Conservation (phyloP, 2,888 invertebrate species). For the Odontothrips loti region DNA sequence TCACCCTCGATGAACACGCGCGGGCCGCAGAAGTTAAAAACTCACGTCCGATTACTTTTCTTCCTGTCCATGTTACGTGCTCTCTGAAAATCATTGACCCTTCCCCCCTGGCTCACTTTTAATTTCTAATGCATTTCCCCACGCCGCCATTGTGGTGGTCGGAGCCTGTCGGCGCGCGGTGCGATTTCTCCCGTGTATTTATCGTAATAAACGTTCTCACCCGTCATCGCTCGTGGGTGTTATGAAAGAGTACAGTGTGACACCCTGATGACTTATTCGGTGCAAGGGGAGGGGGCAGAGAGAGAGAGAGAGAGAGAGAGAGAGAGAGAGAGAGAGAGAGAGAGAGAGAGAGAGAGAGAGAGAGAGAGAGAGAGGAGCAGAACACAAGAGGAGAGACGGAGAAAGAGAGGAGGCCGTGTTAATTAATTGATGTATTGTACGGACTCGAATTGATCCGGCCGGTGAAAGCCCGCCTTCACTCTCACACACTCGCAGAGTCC, state of each 20-base stretch:
- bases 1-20: too few species aligned
- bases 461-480: background rate
- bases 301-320: background rate
- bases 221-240: background rate
- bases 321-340: background rate
- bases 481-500: background rate
- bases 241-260: background rate
- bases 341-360: background rate
- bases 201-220: background rate
- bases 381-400: background rate
- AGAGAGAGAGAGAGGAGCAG: background rate
- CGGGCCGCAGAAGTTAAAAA: too few species aligned
- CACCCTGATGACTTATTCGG: too few species aligned
- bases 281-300: background rate
- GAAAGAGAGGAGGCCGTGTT: background rate
- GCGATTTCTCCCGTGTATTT: background rate
- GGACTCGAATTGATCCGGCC: background rate
- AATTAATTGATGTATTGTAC: conserved; percentile 2
- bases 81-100: too few species aligned
- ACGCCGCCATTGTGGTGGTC: too few species aligned
- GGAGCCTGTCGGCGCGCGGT: background rate
- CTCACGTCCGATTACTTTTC: too few species aligned
- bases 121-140: too few species aligned
- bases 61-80: too few species aligned
- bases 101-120: too few species aligned